These are phyloP conservation scores for Amblyopsis rosae DNA, from an alignment of 2,113 vertebrate species.

Conservation along the genomic window DNA sequence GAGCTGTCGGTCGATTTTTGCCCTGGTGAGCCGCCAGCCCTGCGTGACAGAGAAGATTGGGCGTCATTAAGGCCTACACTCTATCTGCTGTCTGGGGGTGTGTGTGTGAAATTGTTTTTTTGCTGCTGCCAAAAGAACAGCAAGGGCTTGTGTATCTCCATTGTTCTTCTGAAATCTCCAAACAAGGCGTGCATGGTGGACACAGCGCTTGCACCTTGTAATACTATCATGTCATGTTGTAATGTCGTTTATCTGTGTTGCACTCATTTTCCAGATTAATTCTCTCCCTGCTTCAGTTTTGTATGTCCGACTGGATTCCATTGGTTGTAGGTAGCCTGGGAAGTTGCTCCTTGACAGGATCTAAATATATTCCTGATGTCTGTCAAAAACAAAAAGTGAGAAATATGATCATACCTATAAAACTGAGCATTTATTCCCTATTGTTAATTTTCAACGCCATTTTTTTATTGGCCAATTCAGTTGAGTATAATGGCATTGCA, in stretches of 20 bases:
- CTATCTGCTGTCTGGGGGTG: conserved; percentile 53
- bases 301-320: neutral
- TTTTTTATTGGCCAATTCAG: conserved; percentile 98
- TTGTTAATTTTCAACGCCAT: conserved; percentile 93
- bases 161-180: conserved; percentile 47
- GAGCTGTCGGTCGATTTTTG: conserved; percentile 70
- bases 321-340: conserved; percentile 10
- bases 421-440: conserved; percentile 96
- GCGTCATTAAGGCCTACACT: conserved; percentile 69
- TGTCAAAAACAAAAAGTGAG: conserved; percentile 81
- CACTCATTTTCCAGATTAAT: conserved; percentile 43
- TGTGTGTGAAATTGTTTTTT: conserved; percentile 59
- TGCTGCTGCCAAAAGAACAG: conserved; percentile 57
- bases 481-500: conserved; percentile 99
- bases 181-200: conserved; percentile 21
- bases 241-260: conserved; percentile 40
- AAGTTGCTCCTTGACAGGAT: conserved; percentile 35
- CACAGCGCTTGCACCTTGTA: conserved; percentile 27
- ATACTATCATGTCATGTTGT: conserved; percentile 41
- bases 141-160: conserved; percentile 62
- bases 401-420: conserved; percentile 98
- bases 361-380: conserved; percentile 70
- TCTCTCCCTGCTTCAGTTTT: neutral
- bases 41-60: conserved; percentile 75
- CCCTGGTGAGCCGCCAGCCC: conserved; percentile 67